phyloP scores from a whole-genome alignment of 35 echinoderm and acorn worm species.

The Chiridota heheva region DNA sequence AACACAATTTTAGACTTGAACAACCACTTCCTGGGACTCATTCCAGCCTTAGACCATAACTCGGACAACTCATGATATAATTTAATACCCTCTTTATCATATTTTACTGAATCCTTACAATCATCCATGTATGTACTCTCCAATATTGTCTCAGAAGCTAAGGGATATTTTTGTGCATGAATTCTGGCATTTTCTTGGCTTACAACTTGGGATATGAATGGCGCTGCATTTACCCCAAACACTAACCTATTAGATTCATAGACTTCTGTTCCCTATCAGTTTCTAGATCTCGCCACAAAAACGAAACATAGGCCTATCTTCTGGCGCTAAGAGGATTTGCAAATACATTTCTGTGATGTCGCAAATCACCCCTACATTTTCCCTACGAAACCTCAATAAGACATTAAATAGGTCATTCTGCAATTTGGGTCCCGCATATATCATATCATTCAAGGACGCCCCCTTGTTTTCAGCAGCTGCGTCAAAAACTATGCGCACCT shows the following conservation, averaged over 20 bases:
- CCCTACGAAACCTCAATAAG: conserved; percentile 14
- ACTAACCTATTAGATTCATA: conserved; percentile 43
- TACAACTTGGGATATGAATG: conserved; percentile 35
- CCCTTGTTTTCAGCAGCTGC: not conserved
- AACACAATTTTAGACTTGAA: conserved; percentile 5
- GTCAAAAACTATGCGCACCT: conserved; percentile 27
- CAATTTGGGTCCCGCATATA: not conserved
- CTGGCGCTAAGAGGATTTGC: not conserved
- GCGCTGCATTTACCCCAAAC: conserved; percentile 16
- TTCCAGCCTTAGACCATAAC: not conserved
- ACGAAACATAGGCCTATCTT: conserved; percentile 14
- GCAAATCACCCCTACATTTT: not conserved
- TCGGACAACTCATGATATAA: not conserved
- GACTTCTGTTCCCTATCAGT: not conserved
- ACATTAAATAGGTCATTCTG: conserved; percentile 46
- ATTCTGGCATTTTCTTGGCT: conserved; percentile 13
- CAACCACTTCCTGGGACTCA: conserved; percentile 11
- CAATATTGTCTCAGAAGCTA: conserved; percentile 25
- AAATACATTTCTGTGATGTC: conserved; percentile 39
- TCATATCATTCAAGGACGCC: conserved; percentile 16
- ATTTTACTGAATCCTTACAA: conserved; percentile 17
- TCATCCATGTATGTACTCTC: conserved; percentile 40
- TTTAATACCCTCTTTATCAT: conserved; percentile 4
- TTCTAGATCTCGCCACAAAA: conserved; percentile 20
- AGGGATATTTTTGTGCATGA: conserved; percentile 14